Base-by-base conservation (phyloP, 2,113 vertebrate genomes). In the Austrofundulus limnaeus region DNA sequence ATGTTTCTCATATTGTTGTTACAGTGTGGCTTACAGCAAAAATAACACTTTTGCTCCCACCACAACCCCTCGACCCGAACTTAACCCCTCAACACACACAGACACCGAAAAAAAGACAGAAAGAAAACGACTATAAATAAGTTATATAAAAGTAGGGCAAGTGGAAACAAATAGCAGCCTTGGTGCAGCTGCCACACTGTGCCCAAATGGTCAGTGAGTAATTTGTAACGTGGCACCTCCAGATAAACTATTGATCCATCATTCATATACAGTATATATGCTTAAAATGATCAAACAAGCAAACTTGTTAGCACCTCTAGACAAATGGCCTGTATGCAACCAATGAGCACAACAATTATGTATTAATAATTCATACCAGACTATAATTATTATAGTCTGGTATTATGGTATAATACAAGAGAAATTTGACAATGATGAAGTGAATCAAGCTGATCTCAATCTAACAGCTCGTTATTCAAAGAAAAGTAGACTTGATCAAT, bases 21-120 rank as follows among this genome's bases (percentile, higher is more conserved):
- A 85, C 84, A 87, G 87, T 86, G 77, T 77, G 87, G 85, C 85
- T 87, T 86, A 88, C 85, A 87, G 88, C 81, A 87, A 83, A 84
- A 88, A 88, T 86, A 88, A 88, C 87, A 90, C 85, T 82, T n/a
- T 78, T 78, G 81, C 82, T 87, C 81, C 77, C 57, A 84, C 87
- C 81, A 4, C 85, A 86, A 78, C 82, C 82, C 68, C 69, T 72
- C 59, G 79, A 88, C 88, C 85, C 75, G 87, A 34, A 69, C 78
- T 68, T 85, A 77, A 84, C 85, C 85, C 78, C 75, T 37, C 28
- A 70, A 73, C 66, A 71, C 39, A 71, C 72, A 64, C 58, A 23
- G 10, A 24, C 24, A 24, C 13, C 20, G 38, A 48, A 64, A 46
- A 38, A 24, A 25, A 17, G 1, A 34, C 21, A 63, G 69, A 57